Evolutionary conservation across 2,797 vertebrate genomes (phyloP).

Genomic region (Bovichtus diacanthus): DNA sequence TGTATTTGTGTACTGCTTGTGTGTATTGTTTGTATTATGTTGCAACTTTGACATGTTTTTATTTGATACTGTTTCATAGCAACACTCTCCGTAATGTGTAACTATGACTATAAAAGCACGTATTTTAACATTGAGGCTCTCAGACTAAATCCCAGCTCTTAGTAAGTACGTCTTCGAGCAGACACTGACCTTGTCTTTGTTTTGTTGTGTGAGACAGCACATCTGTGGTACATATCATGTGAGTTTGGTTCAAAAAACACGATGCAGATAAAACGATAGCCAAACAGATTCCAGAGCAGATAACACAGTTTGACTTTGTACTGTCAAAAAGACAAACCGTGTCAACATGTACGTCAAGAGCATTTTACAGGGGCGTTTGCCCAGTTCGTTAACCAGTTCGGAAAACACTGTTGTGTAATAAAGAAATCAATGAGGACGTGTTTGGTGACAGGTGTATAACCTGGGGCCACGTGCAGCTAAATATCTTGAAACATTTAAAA

Average conservation of each 20-base stretch:
- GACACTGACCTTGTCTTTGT: not conserved
- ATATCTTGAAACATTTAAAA: not conserved
- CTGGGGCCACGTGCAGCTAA: not conserved
- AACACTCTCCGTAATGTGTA: not conserved
- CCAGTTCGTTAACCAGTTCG: constrained; percentile 2
- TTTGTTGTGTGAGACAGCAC: constrained; percentile 17
- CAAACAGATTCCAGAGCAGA: constrained; percentile 25
- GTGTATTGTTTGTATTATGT: not conserved
- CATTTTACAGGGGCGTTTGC: constrained; percentile 9
- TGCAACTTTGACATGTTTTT: too few species aligned
- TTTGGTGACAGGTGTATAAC: not conserved
- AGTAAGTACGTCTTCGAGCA: not conserved
- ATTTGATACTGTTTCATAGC: not conserved
- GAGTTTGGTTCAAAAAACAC: not conserved
- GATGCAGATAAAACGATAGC: constrained; percentile 5
- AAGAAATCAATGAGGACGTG: constrained; percentile 7
- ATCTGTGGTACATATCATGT: not conserved
- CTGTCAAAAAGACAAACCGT: constrained; percentile 4
- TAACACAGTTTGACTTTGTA: constrained; percentile 1
- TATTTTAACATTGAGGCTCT: not conserved
- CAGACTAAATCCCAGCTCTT: not conserved
- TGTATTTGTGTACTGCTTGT: not conserved
- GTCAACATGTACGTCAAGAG: not conserved
- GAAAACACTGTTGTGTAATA: not conserved
- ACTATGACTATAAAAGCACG: too few species aligned